A percentile compares a stretch with the other conserved stretches of the same genome.
These are phyloP conservation scores for Proterorhinus semilunaris DNA, from an alignment of 2,113 vertebrate genomes.

Conservation along the genomic window DNA sequence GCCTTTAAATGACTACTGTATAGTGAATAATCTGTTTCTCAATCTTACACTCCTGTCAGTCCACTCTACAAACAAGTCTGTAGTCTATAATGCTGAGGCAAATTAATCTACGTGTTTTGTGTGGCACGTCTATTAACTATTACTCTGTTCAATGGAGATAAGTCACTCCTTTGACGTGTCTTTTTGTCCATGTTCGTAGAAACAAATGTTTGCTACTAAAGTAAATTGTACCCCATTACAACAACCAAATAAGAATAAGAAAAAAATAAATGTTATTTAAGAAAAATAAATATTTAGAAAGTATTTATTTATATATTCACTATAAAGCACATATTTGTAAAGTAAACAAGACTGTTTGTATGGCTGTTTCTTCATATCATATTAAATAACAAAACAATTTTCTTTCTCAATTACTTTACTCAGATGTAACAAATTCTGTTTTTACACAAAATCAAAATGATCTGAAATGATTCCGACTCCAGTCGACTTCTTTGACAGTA, in stretches of 20 bases:
- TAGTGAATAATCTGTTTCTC: slow-evolving; percentile 14
- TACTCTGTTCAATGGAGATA: neutral
- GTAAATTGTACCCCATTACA: no score
- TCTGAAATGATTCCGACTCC: neutral
- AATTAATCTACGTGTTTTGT: neutral
- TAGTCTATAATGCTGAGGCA: slow-evolving; percentile 1
- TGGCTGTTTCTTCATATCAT: no score
- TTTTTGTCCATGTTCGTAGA: no score
- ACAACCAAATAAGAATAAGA: no score
- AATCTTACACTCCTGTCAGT: slow-evolving; percentile 29
- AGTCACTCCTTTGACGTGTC: neutral
- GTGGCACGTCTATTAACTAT: neutral
- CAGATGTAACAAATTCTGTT: neutral
- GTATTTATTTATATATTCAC: no score
- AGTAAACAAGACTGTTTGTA: no score
- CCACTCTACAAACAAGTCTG: neutral
- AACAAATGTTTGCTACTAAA: no score
- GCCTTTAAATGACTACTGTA: no score
- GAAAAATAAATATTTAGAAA: no score
- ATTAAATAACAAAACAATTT: no score
- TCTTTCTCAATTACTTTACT: neutral
- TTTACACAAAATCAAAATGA: neutral
- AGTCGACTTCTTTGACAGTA: neutral
- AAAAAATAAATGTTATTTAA: no score
- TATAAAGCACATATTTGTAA: no score